These are phyloP conservation scores for Zaprionus inermis DNA, from an alignment of 1,140 invertebrate species.

Conservation along the genomic window DNA sequence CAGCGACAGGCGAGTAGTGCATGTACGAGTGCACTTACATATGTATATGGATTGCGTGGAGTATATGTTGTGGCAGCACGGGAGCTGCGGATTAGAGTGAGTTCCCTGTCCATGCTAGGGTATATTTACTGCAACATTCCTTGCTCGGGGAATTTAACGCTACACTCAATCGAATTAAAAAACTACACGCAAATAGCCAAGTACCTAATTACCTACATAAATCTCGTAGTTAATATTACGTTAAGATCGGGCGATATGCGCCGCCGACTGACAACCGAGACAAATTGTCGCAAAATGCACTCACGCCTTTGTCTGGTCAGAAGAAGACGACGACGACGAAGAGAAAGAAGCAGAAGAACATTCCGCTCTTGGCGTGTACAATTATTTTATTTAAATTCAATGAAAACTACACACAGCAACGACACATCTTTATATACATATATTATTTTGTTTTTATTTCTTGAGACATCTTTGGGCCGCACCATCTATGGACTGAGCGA, in stretches of 20 bases:
- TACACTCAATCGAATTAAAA: constrained; percentile 66
- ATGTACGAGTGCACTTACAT: neutral
- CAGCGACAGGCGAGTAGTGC: neutral
- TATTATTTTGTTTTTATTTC: constrained; percentile 42
- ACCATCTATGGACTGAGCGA: constrained; percentile 76
- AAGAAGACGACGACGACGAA: neutral
- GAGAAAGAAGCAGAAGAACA: neutral
- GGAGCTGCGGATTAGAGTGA: neutral
- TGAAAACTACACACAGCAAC: constrained; percentile 61
- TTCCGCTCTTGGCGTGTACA: neutral
- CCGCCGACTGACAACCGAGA: constrained; percentile 58
- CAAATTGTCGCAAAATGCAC: constrained; percentile 64
- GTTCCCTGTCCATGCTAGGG: neutral
- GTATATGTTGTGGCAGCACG: constrained; percentile 11
- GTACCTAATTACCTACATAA: constrained; percentile 45
- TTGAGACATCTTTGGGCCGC: constrained; percentile 58
- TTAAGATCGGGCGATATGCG: constrained; percentile 71
- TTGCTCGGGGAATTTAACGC: constrained; percentile 43
- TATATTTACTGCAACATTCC: constrained; percentile 6
- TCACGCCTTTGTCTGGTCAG: constrained; percentile 13
- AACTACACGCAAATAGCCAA: constrained; percentile 11
- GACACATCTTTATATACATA: neutral
- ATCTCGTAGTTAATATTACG: constrained; percentile 73
- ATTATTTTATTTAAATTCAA: constrained; percentile 69
- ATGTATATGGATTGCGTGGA: constrained; percentile 9